Evolutionary conservation across 2,888 invertebrate genomes (phyloP).

Genomic region (Clanis bilineata): DNA sequence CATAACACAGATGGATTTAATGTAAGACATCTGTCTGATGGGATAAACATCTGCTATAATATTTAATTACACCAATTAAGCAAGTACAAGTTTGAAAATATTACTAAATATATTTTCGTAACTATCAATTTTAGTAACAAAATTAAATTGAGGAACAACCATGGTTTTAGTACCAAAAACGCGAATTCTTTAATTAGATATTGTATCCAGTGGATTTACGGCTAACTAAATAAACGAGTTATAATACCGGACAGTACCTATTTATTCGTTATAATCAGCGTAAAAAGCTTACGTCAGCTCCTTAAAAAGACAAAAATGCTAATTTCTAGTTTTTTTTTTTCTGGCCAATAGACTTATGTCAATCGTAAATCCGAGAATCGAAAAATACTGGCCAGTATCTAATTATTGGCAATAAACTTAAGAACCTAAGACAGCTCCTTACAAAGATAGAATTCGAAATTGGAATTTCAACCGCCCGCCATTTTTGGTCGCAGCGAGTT

Average conservation of each 20-base stretch:
- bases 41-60: neutral
- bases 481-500: conserved; percentile 57
- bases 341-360: no score
- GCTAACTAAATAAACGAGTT: neutral
- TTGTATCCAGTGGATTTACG: no score
- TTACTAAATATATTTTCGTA: no score
- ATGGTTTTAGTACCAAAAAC: neutral
- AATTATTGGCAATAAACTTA: conserved; percentile 15
- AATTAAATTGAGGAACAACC: no score
- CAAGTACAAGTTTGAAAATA: no score
- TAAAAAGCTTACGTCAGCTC: conserved; percentile 2
- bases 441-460: conserved; percentile 25
- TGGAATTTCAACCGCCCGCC: conserved; percentile 39
- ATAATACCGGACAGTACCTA: neutral
- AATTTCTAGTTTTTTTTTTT: no score
- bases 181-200: neutral
- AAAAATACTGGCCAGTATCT: neutral
- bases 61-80: neutral
- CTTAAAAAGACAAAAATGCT: neutral
- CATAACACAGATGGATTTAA: neutral
- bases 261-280: conserved; percentile 17
- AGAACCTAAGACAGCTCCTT: conserved; percentile 6
- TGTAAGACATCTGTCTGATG: neutral
- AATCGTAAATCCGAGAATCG: neutral
- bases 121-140: no score